Evolutionary conservation across 2,888 invertebrate genomes (phyloP), one percentile per base, ranked within the genome.

Genomic region (Reticulitermes lucifugus): DNA sequence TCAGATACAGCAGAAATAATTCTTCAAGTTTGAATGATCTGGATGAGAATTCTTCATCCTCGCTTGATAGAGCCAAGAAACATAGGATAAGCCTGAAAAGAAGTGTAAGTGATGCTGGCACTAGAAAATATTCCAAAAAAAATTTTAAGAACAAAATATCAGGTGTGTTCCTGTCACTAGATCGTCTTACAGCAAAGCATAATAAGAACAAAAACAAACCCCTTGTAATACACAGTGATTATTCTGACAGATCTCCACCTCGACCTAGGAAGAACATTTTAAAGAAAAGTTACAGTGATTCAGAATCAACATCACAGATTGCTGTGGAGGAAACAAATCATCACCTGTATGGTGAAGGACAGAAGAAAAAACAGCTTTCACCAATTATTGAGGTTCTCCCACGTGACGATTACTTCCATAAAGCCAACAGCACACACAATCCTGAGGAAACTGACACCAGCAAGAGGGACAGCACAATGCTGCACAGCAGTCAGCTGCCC

Each of bases 311-410:
- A 46, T 55, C 85, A 46, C 73, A 80, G 51, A 25, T 22, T 51
- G 65, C 35, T 14, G n/a, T 43, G 21, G 14, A 46, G 18, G 75
- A 71, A 25, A 4, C 10, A 25, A n/a, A 46, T 21, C 79, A 79
- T 1, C 35, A 77, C n/a, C 29, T 84, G 80, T 65, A 80, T 80
- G 70, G 92, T 3, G 90, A 91, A 41, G 91, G 91, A 87, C 93
- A 93, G 85, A 93, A 93, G 87, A 95, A 95, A 89, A 92, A 94
- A 85, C 96, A 95, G 89, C 89, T 96, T 35, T 96, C 96, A 14
- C 96, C 96, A 0, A 96, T 96, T 83, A 96, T 96, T 87, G 96
- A 96, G 91, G 94, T 94, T 87, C 93, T 95, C 21, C 95, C 94
- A 25, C 92, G 94, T 87, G 95, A 95, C 88, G 95, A 95, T 89